Base-by-base conservation (phyloP, 2,113 vertebrate genomes). In the Colistium nudipinnis region DNA sequence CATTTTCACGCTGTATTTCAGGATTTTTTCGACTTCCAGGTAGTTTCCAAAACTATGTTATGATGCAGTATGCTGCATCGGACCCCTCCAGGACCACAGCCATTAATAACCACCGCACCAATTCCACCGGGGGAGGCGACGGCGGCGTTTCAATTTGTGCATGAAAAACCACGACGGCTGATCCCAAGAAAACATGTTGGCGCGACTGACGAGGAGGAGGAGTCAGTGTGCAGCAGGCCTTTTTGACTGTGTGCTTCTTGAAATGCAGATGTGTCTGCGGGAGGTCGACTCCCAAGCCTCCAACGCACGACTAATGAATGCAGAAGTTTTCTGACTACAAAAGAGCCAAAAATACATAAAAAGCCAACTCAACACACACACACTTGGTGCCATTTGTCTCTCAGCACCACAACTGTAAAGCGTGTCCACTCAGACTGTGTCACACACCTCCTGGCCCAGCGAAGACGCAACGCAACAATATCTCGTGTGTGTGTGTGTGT, bases 101-200 rank as follows among this genome's bases (percentile, higher is more conserved):
- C 2, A 24, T 68, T 62, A 76, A 64, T 43, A 28, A 49, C 44
- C 33, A 1, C 22, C 45, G 31, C 35, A 68, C 19, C 25, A 19
- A 48, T 43, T 65, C n/a, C 51, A 49, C 45, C 24, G 51, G 33
- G 31, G 51, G 44, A 6, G n/a, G n/a, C n/a, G n/a, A n/a, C 31
- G 25, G 20, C 66, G 38, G 59, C 38, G 22, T 73, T 88, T 84
- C 70, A 75, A 74, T 73, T 73, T 19, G 24, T 52, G 69, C 76
- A 67, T 69, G 59, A 76, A 77, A 86, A 84, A 80, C 62, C 38
- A 81, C n/a, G n/a, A n/a, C n/a, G n/a, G n/a, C n/a, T n/a, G n/a
- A n/a, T n/a, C n/a, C n/a, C n/a, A n/a, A n/a, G n/a, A n/a, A n/a
- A n/a, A n/a, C n/a, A n/a, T n/a, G n/a, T n/a, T n/a, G n/a, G n/a